Percentiles rank a stretch among this genome's conserved stretches.
phyloP scores from a whole-genome alignment of 2,113 vertebrate genomes.

The Coregonus clupeaformis region DNA sequence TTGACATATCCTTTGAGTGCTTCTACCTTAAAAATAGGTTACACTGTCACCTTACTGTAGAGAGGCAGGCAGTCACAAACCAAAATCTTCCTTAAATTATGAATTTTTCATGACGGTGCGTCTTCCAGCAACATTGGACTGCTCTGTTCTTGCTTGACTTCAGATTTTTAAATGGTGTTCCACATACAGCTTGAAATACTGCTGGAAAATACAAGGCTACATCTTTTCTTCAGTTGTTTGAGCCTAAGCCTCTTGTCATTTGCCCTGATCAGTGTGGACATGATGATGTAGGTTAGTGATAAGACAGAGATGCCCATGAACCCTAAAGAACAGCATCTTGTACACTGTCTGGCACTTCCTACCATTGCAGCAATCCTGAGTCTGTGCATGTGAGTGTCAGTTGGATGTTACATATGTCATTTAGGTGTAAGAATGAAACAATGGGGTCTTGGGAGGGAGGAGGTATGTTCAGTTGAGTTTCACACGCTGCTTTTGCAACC shows the following conservation, averaged over 20 bases:
- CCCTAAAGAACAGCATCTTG: neutral
- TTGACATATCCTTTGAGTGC: neutral
- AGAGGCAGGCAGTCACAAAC: neutral
- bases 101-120: neutral
- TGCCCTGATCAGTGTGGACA: too few species aligned
- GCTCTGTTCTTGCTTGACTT: neutral
- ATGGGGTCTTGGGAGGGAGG: neutral
- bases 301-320: neutral
- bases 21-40: neutral
- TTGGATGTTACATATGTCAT: neutral
- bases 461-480: too few species aligned
- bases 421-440: neutral
- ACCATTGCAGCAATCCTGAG: neutral
- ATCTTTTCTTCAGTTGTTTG: too few species aligned
- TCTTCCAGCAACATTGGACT: neutral
- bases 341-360: neutral
- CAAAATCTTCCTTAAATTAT: neutral
- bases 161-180: neutral
- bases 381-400: conserved; percentile 7
- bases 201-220: too few species aligned
- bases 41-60: neutral
- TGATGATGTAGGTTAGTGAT: neutral
- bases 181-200: neutral
- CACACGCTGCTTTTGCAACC: neutral
- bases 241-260: too few species aligned